A percentile compares a stretch with the other conserved stretches of the same genome.
Conservation (phyloP, 1,140 invertebrate species). For the Heterodera carotae region DNA sequence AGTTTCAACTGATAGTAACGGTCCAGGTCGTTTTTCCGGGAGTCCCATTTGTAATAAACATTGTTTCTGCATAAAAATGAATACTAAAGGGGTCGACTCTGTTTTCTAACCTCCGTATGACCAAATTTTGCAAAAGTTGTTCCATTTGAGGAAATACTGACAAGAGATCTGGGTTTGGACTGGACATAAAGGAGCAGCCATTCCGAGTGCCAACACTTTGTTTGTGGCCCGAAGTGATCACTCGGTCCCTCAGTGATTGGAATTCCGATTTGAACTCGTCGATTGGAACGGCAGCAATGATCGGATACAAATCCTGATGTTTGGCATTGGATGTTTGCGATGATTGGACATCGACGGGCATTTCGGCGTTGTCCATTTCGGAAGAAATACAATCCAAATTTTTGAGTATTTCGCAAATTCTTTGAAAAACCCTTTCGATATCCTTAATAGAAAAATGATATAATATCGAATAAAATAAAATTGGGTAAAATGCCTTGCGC, state of each 20-base stretch:
- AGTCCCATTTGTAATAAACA: conserved; percentile 35
- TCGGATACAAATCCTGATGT: conserved; percentile 89
- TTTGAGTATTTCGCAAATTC: conserved; percentile 37
- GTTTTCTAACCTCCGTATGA: conserved; percentile 23
- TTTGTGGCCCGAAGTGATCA: neutral
- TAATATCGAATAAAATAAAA: conserved; percentile 12
- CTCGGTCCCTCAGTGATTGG: conserved; percentile 55
- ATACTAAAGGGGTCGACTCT: neutral
- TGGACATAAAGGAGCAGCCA: neutral
- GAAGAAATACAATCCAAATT: conserved; percentile 29
- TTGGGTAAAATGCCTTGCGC: conserved; percentile 31
- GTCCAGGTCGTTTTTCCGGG: conserved; percentile 32
- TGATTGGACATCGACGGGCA: conserved; percentile 75
- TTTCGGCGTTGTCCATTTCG: conserved; percentile 32
- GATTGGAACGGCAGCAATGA: conserved; percentile 86
- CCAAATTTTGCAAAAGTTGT: conserved; percentile 31
- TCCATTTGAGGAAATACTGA: conserved; percentile 35
- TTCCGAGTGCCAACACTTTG: conserved; percentile 1
- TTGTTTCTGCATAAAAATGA: conserved; percentile 27
- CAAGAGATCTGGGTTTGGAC: conserved; percentile 37
- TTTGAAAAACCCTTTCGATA: conserved; percentile 32
- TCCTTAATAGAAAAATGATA: conserved; percentile 68
- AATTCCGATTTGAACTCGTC: conserved; percentile 80
- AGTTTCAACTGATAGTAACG: conserved; percentile 38
- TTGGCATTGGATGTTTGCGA: conserved; percentile 86